Conservation (phyloP, 2,797 vertebrate species). For the Buphagus erythrorhynchus region DNA sequence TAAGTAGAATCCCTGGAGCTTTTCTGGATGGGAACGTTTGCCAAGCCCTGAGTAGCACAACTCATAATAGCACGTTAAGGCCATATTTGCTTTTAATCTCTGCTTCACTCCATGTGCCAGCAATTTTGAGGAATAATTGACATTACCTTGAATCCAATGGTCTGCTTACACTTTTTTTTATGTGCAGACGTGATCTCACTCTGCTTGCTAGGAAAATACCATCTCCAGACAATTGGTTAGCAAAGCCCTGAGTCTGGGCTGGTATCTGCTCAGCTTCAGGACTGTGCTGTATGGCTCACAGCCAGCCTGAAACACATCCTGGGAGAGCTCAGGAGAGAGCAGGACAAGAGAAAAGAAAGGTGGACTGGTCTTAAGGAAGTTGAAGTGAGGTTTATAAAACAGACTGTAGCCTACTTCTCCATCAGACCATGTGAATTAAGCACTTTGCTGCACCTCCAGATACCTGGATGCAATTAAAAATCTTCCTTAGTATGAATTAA, state of each 20-base stretch:
- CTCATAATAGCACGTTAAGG: neutral
- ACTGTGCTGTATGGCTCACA: neutral
- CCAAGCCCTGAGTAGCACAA: neutral
- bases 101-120: neutral
- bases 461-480: neutral
- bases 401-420: neutral
- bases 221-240: neutral
- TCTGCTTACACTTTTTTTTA: neutral
- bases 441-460: neutral
- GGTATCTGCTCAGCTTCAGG: neutral
- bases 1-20: neutral
- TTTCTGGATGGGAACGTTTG: neutral
- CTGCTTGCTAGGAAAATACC: neutral
- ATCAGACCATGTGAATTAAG: neutral
- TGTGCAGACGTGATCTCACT: conserved; percentile 19
- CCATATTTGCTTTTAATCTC: conserved; percentile 28
- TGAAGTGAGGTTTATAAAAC: neutral
- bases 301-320: neutral
- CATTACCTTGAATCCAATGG: neutral
- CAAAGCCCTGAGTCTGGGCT: neutral
- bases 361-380: neutral
- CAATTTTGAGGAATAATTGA: conserved; percentile 21
- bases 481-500: neutral
- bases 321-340: neutral
- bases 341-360: neutral